These are phyloP conservation scores for Triops cancriformis DNA, from an alignment of 1,140 invertebrate species.

Conservation along the genomic window DNA sequence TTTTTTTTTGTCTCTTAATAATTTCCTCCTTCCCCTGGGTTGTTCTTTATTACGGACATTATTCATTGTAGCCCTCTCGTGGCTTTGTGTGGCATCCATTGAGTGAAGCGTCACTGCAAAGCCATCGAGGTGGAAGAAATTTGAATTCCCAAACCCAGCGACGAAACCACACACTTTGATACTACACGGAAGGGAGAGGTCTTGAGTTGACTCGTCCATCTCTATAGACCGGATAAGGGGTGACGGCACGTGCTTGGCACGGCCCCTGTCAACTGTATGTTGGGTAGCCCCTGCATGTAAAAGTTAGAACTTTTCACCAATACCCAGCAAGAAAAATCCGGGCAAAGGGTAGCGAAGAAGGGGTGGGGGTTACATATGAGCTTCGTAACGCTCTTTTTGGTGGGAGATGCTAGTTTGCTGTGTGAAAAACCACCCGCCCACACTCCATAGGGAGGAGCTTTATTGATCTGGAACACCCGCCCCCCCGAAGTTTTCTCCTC, in stretches of 20 bases:
- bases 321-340: neutral
- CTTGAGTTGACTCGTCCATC: neutral
- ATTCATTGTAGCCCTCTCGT: neutral
- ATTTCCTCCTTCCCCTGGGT: neutral
- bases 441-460: neutral
- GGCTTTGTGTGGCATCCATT: neutral
- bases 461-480: constrained; percentile 5
- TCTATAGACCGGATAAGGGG: neutral
- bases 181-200: neutral
- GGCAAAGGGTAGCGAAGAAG: neutral
- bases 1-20: neutral
- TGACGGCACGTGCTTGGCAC: constrained; percentile 7
- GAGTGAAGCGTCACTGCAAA: neutral
- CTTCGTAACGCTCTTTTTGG: neutral
- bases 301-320: neutral
- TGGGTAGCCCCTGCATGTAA: neutral
- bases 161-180: neutral
- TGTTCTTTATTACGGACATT: neutral
- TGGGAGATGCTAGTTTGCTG: neutral
- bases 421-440: neutral
- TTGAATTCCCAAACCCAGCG: neutral
- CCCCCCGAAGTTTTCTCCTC: neutral
- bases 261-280: neutral
- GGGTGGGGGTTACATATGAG: neutral
- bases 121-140: neutral